Percentiles rank a stretch among this genome's conserved stretches.
These are phyloP conservation scores for Pithys albifrons DNA, from an alignment of 2,113 vertebrate genomes.

Conservation along the genomic window DNA sequence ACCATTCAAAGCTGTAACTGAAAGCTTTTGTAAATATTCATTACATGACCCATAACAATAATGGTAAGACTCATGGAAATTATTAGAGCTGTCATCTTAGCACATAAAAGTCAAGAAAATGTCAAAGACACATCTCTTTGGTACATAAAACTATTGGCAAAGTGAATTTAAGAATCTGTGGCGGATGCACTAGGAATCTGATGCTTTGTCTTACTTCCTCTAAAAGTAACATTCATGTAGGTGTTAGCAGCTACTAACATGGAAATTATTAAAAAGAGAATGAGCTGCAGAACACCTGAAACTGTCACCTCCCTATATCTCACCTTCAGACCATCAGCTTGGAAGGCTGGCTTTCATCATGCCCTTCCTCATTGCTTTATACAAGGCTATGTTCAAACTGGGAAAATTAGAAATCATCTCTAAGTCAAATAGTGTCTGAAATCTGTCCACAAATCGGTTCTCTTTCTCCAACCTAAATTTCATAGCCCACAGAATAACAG, in stretches of 20 bases:
- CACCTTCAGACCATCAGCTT: neutral
- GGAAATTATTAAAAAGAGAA: neutral
- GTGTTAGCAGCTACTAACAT: neutral
- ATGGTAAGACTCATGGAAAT: neutral
- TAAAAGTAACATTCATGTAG: neutral
- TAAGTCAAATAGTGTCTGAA: constrained; percentile 83
- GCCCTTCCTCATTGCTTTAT: constrained; percentile 82
- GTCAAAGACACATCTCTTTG: neutral
- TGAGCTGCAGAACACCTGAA: neutral
- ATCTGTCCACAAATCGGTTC: constrained; percentile 87
- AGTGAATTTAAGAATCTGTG: neutral
- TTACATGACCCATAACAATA: neutral
- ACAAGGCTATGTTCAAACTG: constrained; percentile 89
- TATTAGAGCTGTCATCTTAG: neutral
- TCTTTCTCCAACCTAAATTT: constrained; percentile 88
- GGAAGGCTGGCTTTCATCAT: constrained; percentile 6
- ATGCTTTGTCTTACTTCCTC: neutral
- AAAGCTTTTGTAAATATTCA: neutral
- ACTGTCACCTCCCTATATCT: neutral
- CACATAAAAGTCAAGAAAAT: neutral
- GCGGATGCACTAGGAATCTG: neutral
- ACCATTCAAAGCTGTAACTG: neutral
- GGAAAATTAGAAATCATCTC: constrained; percentile 87
- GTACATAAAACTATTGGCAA: neutral
- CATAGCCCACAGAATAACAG: constrained; percentile 94